Conservation (phyloP, 1,140 invertebrate species). For the Drosophila arawakana region DNA sequence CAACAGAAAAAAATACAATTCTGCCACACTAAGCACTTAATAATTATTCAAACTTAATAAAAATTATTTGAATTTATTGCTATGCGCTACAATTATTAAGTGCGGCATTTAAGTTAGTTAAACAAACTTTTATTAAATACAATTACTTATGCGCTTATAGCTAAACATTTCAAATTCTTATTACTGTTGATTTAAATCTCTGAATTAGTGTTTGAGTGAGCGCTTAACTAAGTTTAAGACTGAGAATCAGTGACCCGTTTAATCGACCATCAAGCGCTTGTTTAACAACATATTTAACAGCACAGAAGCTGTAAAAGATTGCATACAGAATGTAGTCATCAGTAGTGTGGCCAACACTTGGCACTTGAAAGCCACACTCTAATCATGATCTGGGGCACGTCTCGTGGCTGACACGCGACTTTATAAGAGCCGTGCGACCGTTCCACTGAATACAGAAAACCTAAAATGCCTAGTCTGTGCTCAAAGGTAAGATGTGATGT, state of each 20-base stretch:
- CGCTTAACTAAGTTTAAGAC: background rate
- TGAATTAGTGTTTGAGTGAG: background rate
- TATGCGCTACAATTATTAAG: constrained; percentile 15
- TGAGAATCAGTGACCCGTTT: background rate
- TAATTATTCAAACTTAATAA: constrained; percentile 49
- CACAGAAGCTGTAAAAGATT: constrained; percentile 40
- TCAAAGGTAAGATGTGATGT: constrained; percentile 55
- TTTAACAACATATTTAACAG: constrained; percentile 61
- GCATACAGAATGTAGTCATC: background rate
- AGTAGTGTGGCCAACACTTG: background rate
- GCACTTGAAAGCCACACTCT: background rate
- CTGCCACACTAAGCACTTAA: constrained; percentile 60
- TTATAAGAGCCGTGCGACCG: constrained; percentile 66
- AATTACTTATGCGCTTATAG: background rate
- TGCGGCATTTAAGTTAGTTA: constrained; percentile 13
- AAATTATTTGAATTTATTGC: constrained; percentile 38
- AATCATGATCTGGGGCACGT: constrained; percentile 74
- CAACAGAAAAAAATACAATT: constrained; percentile 9
- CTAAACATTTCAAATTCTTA: background rate
- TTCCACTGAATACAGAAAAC: constrained; percentile 44
- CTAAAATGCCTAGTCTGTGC: constrained; percentile 60
- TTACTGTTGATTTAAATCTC: background rate
- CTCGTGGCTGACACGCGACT: constrained; percentile 59
- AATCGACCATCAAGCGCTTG: constrained; percentile 38
- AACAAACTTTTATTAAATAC: constrained; percentile 1